These are phyloP conservation scores for Andrena hattorfiana DNA, from an alignment of 2,888 invertebrate genomes.

Conservation along the genomic window DNA sequence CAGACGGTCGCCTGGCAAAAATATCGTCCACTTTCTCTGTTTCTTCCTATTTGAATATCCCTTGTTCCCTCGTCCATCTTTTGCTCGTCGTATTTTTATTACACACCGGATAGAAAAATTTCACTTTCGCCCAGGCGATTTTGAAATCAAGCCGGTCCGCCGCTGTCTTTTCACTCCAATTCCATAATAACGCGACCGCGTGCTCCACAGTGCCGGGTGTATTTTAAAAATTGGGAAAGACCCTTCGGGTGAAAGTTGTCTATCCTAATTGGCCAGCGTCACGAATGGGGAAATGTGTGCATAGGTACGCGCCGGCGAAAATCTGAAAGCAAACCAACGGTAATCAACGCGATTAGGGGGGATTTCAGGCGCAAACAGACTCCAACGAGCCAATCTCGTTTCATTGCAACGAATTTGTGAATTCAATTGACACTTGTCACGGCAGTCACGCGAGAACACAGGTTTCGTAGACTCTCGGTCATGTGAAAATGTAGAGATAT, in stretches of 20 bases:
- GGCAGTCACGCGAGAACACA: neutral
- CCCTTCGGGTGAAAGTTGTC: slow-evolving; percentile 41
- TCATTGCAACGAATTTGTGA: neutral
- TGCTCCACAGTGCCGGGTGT: neutral
- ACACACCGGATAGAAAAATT: slow-evolving; percentile 35
- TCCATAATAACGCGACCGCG: slow-evolving; percentile 27
- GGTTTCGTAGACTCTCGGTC: neutral
- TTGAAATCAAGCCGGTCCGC: slow-evolving; percentile 39
- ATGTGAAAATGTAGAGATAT: neutral
- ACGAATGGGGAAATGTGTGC: neutral
- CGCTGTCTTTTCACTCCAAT: slow-evolving; percentile 48
- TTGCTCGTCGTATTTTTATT: neutral
- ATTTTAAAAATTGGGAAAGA: slow-evolving; percentile 37
- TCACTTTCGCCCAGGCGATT: slow-evolving; percentile 59
- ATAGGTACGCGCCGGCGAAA: neutral
- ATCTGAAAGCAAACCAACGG: neutral
- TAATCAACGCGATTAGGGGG: neutral
- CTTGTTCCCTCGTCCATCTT: neutral
- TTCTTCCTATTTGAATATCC: slow-evolving; percentile 10
- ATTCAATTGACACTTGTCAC: neutral
- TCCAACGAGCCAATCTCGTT: neutral
- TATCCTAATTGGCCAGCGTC: neutral
- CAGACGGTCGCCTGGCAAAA: slow-evolving; percentile 2
- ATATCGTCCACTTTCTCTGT: slow-evolving; percentile 31
- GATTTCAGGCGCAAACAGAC: neutral